phyloP scores from a whole-genome alignment of 2,113 vertebrate genomes.

The Sinocyclocheilus anophthalmus region DNA sequence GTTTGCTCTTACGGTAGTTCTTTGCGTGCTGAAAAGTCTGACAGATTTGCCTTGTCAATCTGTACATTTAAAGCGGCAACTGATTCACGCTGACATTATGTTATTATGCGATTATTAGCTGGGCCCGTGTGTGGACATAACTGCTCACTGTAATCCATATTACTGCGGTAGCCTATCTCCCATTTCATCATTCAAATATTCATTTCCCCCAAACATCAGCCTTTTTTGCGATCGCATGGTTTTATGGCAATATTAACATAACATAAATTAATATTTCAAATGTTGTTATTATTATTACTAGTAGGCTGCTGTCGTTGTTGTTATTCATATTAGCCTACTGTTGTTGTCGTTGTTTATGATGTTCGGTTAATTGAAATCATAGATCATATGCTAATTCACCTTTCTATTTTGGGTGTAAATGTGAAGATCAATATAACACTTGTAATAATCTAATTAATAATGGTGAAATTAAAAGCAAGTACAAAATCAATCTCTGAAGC shows the following conservation, averaged over 20 bases:
- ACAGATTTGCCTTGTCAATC: slow-evolving; percentile 5
- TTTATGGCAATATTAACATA: background rate
- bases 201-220: background rate
- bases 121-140: slow-evolving; percentile 24
- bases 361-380: slow-evolving; percentile 74
- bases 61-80: background rate
- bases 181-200: slow-evolving; percentile 2
- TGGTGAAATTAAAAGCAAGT: slow-evolving; percentile 99
- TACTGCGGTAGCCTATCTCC: background rate
- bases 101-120: slow-evolving; percentile 3
- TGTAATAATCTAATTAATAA: slow-evolving; percentile 99
- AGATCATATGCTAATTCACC: slow-evolving; percentile 79
- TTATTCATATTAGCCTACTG: background rate
- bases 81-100: slow-evolving; percentile 20
- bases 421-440: slow-evolving; percentile 98
- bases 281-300: slow-evolving; percentile 7
- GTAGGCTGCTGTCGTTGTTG: slow-evolving; percentile 13
- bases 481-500: slow-evolving; percentile 99
- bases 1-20: slow-evolving; percentile 4
- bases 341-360: slow-evolving; percentile 37
- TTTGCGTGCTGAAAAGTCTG: slow-evolving; percentile 2
- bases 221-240: background rate
- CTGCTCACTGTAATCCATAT: slow-evolving; percentile 1
- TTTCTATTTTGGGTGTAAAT: slow-evolving; percentile 90
- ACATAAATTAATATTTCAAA: slow-evolving; percentile 2